These are phyloP conservation scores for Uria lomvia DNA, from an alignment of 2,113 vertebrate genomes.

Conservation along the genomic window DNA sequence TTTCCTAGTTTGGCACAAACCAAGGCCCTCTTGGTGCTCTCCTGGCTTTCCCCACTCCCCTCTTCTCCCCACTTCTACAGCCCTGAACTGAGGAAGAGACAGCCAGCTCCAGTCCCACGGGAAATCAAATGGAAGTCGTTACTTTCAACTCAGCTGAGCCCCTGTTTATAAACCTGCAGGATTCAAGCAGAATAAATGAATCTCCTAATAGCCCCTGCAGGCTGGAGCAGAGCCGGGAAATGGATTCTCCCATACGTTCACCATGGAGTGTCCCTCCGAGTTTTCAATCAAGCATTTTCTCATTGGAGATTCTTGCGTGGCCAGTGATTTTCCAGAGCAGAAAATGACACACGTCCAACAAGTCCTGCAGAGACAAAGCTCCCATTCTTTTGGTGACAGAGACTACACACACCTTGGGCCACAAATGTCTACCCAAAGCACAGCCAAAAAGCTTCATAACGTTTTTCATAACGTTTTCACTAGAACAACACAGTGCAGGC, in stretches of 20 bases:
- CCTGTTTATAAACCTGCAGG: conserved; percentile 39
- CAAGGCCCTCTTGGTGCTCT: neutral
- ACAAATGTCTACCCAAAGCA: neutral
- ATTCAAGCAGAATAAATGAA: conserved; percentile 48
- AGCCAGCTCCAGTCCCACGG: conserved; percentile 21
- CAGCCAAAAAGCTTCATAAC: neutral
- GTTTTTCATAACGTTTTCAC: too few relatives aligned
- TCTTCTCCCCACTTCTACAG: neutral
- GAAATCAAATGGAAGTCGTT: conserved; percentile 62
- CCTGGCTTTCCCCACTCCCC: neutral
- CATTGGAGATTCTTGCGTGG: neutral
- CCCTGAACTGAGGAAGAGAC: neutral
- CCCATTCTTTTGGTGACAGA: neutral
- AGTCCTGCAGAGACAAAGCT: neutral
- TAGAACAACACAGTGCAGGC: neutral
- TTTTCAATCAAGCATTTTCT: neutral
- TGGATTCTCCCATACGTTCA: neutral
- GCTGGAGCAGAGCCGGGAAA: neutral
- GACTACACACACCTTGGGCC: neutral
- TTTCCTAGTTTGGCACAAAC: neutral
- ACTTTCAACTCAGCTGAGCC: conserved; percentile 45
- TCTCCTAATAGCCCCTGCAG: neutral
- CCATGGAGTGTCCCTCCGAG: neutral
- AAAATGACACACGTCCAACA: neutral
- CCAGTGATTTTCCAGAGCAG: neutral